Conservation (phyloP, 2,113 vertebrate genomes). For the Rattus rattus region DNA sequence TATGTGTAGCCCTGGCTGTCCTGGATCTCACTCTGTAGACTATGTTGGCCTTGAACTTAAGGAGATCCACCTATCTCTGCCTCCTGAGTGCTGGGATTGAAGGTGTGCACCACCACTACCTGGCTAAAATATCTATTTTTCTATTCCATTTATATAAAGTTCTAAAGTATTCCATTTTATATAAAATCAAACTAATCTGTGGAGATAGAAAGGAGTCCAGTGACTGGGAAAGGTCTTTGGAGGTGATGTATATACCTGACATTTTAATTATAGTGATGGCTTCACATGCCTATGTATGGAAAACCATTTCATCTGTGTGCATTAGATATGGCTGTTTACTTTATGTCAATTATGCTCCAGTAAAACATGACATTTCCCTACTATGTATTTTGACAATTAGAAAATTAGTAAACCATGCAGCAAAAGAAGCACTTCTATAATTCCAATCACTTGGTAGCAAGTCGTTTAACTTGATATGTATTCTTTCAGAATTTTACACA, state of each 20-base stretch:
- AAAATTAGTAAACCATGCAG: background rate
- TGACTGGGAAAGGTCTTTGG: background rate
- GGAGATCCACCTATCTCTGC: no score
- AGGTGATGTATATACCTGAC: background rate
- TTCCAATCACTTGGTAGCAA: slow-evolving; percentile 36
- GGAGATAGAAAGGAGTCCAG: slow-evolving; percentile 14
- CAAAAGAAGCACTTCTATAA: background rate
- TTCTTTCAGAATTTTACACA: background rate
- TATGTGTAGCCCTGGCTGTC: no score
- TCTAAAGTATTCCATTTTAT: no score
- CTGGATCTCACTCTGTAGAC: no score
- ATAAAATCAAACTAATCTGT: slow-evolving; percentile 41
- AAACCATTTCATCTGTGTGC: background rate
- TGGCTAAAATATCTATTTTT: no score
- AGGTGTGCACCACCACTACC: no score
- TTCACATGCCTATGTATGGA: background rate
- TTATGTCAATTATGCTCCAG: slow-evolving; percentile 29
- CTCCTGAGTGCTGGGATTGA: no score
- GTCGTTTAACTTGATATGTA: slow-evolving; percentile 23
- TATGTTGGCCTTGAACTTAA: no score
- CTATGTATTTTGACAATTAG: background rate
- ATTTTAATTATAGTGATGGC: background rate
- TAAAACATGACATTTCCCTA: background rate
- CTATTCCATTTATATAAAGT: background rate
- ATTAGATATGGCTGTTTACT: slow-evolving; percentile 30